Evolutionary conservation across 1,140 invertebrate species (phyloP).

Genomic region (Drosophila nannoptera): DNA sequence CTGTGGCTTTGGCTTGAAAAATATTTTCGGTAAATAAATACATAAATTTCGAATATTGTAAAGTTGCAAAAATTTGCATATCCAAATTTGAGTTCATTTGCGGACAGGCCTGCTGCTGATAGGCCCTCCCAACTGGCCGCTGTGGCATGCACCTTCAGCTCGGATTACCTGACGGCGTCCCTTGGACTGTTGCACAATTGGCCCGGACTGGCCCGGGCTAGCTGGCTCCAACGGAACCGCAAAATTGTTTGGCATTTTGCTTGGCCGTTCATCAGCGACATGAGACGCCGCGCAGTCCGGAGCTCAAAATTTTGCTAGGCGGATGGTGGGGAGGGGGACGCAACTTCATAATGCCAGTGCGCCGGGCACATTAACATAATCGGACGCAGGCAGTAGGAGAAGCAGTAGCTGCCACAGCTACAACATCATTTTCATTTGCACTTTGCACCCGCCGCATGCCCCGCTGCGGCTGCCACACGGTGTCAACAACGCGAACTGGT

Average conservation of each 20-base stretch:
- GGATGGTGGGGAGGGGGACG: constrained; percentile 62
- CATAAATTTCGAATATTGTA: background rate
- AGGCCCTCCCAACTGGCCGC: no score
- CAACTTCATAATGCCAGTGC: constrained; percentile 70
- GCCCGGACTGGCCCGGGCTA: background rate
- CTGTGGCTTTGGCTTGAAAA: constrained; percentile 2
- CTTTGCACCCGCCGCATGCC: constrained; percentile 8
- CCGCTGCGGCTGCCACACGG: constrained; percentile 29
- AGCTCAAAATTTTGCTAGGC: constrained; percentile 15
- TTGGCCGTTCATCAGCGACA: constrained; percentile 2
- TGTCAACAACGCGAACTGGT: constrained; percentile 48
- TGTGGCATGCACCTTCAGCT: background rate
- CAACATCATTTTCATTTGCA: constrained; percentile 61
- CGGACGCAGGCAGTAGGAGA: constrained; percentile 48
- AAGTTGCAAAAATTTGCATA: no score
- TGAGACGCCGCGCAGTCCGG: constrained; percentile 8
- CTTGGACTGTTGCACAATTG: constrained; percentile 17
- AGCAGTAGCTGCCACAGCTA: constrained; percentile 31
- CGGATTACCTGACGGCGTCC: background rate
- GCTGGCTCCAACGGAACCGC: constrained; percentile 12
- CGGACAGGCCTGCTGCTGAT: no score
- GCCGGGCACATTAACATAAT: constrained; percentile 73
- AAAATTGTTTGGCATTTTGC: constrained; percentile 16
- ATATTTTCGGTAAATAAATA: background rate
- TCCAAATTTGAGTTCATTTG: no score